Conservation (phyloP, 2,797 vertebrate genomes). For the Molossus molossus region DNA sequence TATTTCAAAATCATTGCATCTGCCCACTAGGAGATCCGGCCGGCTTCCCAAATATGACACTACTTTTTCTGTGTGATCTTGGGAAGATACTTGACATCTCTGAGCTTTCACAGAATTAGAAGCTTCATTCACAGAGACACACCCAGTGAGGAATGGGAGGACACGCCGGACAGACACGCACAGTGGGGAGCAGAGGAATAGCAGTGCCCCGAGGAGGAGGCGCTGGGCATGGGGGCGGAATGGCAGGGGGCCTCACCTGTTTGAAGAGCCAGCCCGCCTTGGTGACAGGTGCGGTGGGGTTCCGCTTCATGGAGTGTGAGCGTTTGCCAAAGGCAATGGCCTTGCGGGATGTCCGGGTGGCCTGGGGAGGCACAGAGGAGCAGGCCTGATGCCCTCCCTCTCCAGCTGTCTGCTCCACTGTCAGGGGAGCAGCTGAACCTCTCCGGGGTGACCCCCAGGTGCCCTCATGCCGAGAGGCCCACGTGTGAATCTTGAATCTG, state of each 20-base stretch:
- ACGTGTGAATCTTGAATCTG: not conserved
- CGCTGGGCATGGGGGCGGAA: rapidly evolving
- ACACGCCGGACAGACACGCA: rapidly evolving
- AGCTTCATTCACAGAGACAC: not conserved
- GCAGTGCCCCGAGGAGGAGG: rapidly evolving
- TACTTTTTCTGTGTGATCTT: constrained; percentile 13
- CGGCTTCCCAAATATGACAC: not conserved
- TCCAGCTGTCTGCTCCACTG: not conserved
- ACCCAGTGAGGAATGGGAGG: not conserved
- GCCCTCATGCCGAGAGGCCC: rapidly evolving
- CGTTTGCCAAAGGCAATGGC: constrained; percentile 96
- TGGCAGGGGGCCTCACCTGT: constrained; percentile 90
- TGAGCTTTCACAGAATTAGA: not conserved
- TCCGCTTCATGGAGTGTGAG: constrained; percentile 97
- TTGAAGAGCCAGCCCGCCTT: constrained; percentile 97
- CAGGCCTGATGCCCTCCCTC: rapidly evolving
- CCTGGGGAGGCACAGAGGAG: constrained; percentile 85
- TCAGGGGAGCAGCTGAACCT: not conserved
- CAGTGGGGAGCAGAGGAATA: not conserved
- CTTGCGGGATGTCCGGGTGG: constrained; percentile 92
- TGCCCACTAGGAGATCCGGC: not conserved
- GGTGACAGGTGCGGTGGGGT: constrained; percentile 93
- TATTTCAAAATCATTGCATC: not conserved
- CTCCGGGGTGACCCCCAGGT: not conserved
- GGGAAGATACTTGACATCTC: constrained; percentile 19